Base-by-base conservation (phyloP, 2,888 invertebrate species). In the Dryadula phaetusa region DNA sequence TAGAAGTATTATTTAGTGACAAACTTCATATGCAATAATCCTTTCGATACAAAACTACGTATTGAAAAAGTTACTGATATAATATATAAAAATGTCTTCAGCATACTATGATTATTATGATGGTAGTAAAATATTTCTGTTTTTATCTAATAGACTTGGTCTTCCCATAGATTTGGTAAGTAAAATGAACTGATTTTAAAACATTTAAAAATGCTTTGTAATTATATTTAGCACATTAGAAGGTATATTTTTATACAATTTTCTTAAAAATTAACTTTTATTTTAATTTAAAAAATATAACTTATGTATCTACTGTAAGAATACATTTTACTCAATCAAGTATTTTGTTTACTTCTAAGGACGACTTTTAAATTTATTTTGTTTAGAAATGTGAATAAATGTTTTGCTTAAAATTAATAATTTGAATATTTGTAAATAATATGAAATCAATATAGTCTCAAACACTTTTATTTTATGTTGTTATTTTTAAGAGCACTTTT, bases 121-220 rank as follows among this genome's bases (percentile, higher is more conserved):
- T 82, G 97, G 96, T 68, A 95, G 95, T 83, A 94, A 94, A 79
- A 83, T 95, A 69, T 96, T 97, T 84, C 82, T 93, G 70, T 95
- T 95, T 91, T 79, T 97, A 69, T 94, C 96, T 37, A 94, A 94
- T 76, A 91, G 93, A 80, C 87, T 95, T 75, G 96, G 96, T 71
- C 92, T 97, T 74, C 95, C 96, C 62, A 94, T 97, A 79, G 97
- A 97, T 91, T 94, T 96, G 94, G 97, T 97, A 93, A 95, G 94
- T 64, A 54, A 4, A 5, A 52, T 40, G 16, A 52, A 4, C 10
- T 32, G 1, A 37, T 28, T 14, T n/a, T n/a, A 42, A 12, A 32
- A 37, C 54, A 16, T 14, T n/a, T n/a, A 42, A 12, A 32, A 37
- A 44, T 25, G 22, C 22, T 18, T 42, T 64, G 72, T 73, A 74